Base-by-base conservation (phyloP, 2,113 vertebrate species). In the Phaethon lepturus region DNA sequence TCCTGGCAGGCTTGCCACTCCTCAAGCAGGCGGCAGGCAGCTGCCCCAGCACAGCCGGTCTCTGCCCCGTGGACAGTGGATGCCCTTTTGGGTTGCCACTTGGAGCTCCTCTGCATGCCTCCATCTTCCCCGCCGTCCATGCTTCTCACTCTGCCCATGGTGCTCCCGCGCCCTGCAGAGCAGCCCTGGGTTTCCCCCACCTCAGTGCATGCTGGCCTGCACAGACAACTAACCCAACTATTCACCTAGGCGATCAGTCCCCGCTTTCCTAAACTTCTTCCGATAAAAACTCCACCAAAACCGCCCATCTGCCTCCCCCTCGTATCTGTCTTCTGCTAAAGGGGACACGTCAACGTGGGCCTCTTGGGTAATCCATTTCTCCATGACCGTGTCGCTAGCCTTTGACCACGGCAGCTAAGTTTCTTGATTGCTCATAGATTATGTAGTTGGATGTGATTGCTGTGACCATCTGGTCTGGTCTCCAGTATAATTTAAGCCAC, bases 391-490 rank as follows among this genome's bases (percentile, higher is more conserved):
- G n/a, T 44, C 0, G 0, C 81, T 58, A 53, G 66, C 66, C 60
- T 85, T 89, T 87, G 84, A 91, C 84, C 66, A 71, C 3, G 2
- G 69, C 33, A 82, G 93, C 53, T 92, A 60, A 33, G 79, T 88
- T 88, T 76, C 88, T 86, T 90, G 88, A 79, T 92, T 95, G 53
- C 53, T 83, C n/a, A n/a, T 96, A 82, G 90, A 88, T 92, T 85
- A 76, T 69, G 63, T 49, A 64, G 66, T 20, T 90, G 53, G 67
- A 94, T 87, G 49, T 81, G 81, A 92, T 90, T 93, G 81, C 71
- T 95, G 66, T 73, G 90, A 78, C 92, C 88, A 93, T 94, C 96
- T 97, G 90, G 67, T 86, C 71, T 82, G 96, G 93, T 88, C 77
- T 94, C 33, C 68, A 58, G 33, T 24, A 66, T 63, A 92, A 55